Percentiles rank a stretch among this genome's conserved stretches.
Conservation (phyloP, 2,113 vertebrate species). For the Phrynosoma platyrhinos region DNA sequence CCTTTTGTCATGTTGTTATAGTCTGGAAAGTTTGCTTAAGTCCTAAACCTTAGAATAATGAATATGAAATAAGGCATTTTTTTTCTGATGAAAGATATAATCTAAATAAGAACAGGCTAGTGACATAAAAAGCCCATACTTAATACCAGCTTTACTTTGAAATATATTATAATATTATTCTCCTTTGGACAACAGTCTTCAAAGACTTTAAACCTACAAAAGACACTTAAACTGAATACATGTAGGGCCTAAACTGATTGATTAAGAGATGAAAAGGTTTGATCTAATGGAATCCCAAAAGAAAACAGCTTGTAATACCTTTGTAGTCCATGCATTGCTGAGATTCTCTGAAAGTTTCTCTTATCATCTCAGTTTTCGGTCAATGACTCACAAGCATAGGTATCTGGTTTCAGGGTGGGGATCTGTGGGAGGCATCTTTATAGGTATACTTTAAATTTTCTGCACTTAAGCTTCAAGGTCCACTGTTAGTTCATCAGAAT, state of each 20-base stretch:
- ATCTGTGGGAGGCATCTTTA: neutral
- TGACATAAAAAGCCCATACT: neutral
- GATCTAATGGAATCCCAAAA: constrained; percentile 25
- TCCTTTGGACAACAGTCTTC: constrained; percentile 11
- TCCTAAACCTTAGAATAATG: neutral
- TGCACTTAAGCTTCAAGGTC: neutral
- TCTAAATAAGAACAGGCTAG: neutral
- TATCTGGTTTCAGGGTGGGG: neutral
- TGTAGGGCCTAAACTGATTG: constrained; percentile 23
- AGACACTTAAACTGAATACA: constrained; percentile 1
- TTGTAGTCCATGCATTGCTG: constrained; percentile 20
- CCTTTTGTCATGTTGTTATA: too few relatives aligned
- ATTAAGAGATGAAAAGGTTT: constrained; percentile 34
- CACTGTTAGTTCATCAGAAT: neutral
- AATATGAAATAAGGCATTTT: neutral
- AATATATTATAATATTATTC: neutral
- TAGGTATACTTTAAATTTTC: neutral
- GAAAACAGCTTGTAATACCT: constrained; percentile 26
- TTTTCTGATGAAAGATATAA: neutral
- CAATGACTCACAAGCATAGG: constrained; percentile 17
- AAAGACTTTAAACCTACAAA: constrained; percentile 10
- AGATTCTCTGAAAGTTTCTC: constrained; percentile 19
- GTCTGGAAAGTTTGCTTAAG: neutral
- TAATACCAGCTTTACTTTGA: neutral
- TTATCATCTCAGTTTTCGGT: constrained; percentile 17